A percentile compares a stretch with the other conserved stretches of the same genome.
phyloP scores from a whole-genome alignment of 1,140 invertebrate species.

The Ips typographus region DNA sequence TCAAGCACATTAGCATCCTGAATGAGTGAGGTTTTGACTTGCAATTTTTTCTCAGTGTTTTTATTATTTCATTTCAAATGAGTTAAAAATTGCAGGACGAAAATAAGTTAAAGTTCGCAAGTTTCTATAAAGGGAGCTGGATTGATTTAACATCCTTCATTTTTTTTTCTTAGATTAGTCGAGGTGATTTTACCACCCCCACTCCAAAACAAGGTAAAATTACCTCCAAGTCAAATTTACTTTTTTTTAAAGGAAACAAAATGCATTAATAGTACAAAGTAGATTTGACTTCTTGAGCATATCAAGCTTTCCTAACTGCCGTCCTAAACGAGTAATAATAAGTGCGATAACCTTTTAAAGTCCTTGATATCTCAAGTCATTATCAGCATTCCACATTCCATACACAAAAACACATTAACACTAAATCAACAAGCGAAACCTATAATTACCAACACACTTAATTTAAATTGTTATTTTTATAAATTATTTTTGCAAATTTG shows the following conservation, averaged over 20 bases:
- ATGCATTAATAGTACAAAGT: too few species aligned
- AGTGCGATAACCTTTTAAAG: too few species aligned
- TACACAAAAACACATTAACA: conserved; percentile 34
- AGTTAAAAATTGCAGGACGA: conserved; percentile 14
- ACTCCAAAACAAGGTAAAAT: too few species aligned
- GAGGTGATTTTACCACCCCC: background rate
- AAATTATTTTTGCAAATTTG: conserved; percentile 26
- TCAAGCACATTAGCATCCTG: conserved; percentile 20
- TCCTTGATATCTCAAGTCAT: background rate
- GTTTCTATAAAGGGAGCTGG: conserved; percentile 34
- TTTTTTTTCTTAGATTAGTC: conserved; percentile 8
- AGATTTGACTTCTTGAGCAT: too few species aligned
- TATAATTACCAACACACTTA: conserved; percentile 40
- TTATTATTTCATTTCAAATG: conserved; percentile 4
- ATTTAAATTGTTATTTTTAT: conserved; percentile 32
- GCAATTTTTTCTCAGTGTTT: conserved; percentile 19
- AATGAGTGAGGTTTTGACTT: conserved; percentile 24
- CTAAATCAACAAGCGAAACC: conserved; percentile 38
- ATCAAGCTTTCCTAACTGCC: too few species aligned
- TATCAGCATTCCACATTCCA: conserved; percentile 33
- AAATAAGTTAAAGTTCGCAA: conserved; percentile 13
- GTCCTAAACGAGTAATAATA: too few species aligned
- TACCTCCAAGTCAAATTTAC: too few species aligned
- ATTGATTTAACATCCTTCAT: conserved; percentile 18
- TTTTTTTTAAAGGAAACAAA: too few species aligned